phyloP scores from a whole-genome alignment of 2,888 invertebrate genomes.

The Orthosia gracilis region DNA sequence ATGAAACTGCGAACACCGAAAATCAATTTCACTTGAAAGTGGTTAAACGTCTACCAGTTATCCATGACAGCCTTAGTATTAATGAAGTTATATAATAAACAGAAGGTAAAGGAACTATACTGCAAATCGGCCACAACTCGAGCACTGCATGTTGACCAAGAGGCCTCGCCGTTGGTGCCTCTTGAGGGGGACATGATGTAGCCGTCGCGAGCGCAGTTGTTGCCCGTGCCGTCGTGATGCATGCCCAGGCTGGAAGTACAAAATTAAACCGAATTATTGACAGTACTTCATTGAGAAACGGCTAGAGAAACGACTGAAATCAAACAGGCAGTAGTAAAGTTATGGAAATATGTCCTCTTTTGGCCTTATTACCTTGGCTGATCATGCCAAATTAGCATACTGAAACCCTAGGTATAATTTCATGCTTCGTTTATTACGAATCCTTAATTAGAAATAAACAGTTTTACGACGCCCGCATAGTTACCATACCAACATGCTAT shows the following conservation, averaged over 20 bases:
- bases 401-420: background rate
- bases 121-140: slow-evolving; percentile 91
- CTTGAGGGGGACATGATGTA: slow-evolving; percentile 96
- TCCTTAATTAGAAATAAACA: slow-evolving; percentile 2
- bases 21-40: background rate
- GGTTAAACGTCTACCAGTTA: background rate
- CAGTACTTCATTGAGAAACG: background rate
- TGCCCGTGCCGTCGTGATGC: slow-evolving; percentile 95
- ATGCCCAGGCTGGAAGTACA: slow-evolving; percentile 93
- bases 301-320: background rate
- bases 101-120: slow-evolving; percentile 79
- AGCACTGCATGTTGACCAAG: slow-evolving; percentile 95
- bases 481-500: background rate
- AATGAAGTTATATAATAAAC: slow-evolving; percentile 23
- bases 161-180: slow-evolving; percentile 94
- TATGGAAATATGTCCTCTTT: too few species aligned
- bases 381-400: background rate
- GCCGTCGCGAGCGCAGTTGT: slow-evolving; percentile 94
- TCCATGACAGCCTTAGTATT: background rate
- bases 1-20: background rate
- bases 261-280: slow-evolving; percentile 12
- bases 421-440: slow-evolving; percentile 25
- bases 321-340: background rate
- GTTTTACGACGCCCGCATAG: slow-evolving; percentile 47
- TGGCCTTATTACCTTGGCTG: slow-evolving; percentile 6